Evolutionary conservation across 2,113 vertebrate species (phyloP), one percentile per base, ranked within the genome.

Genomic region (Ciconia boyciana): DNA sequence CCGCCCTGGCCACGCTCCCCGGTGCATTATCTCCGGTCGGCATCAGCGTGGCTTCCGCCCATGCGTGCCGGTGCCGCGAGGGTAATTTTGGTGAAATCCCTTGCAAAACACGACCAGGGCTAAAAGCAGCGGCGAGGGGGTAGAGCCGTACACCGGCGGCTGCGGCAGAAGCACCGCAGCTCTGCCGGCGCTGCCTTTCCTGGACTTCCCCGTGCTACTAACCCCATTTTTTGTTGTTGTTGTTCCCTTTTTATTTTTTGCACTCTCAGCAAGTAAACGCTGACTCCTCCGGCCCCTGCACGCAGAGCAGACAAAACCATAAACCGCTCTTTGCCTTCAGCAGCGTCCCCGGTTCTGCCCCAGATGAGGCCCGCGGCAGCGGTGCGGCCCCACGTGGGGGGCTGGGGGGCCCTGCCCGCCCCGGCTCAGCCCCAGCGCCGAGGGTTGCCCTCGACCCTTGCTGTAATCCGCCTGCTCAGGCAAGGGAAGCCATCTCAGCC

Each of bases 121-220:
- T 44, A 4, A 80, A 41, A 46, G 69, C 72, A 12, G 68, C 88
- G 9, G 92, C 6, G 17, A 17, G 34, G 46, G 54, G 72, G 31
- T 10, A 0, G 32, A 21, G 32, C 43, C 8, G 8, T 7, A 11
- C 3, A 4, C 13, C 11, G 8, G 4, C 12, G 10, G 20, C 64
- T 9, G 51, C 5, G 10, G 43, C 49, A 44, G 65, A 55, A 71
- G 18, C 60, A 11, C 31, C 3, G 3, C 2, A 6, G 44, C 41
- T 4, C 10, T 16, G 52, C 48, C 16, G 14, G 25, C 3, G 9
- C 55, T 39, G 71, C 81, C 24, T 60, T 44, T 31, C 13, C 89
- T 3, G 84, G 60, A 44, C 16, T 86, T 95, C 91, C 93, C 89
- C 83, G 7, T 7, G 32, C 62, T 28, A 6, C 85, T 16, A 64